These are phyloP conservation scores for Catostylus mosaicus DNA, from an alignment of 30 jellyfish, hydroid and myxozoan genomes.

Conservation along the genomic window DNA sequence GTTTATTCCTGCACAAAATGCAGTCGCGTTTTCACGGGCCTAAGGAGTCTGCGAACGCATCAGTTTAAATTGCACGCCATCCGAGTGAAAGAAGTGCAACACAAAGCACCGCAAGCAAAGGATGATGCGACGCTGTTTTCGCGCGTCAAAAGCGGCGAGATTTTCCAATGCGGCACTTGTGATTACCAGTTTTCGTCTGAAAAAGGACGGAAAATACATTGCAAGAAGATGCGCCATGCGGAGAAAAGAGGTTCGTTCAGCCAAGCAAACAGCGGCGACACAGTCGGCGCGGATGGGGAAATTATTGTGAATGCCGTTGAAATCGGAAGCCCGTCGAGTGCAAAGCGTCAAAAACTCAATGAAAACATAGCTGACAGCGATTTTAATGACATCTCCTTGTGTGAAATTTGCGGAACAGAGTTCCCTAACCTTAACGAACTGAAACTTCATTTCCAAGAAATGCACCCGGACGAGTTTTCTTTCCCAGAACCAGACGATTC, in stretches of 20 bases:
- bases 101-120: background rate
- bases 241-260: slow-evolving; percentile 30
- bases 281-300: background rate
- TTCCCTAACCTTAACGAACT: slow-evolving; percentile 47
- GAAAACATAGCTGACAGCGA: slow-evolving; percentile 5
- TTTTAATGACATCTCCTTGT: slow-evolving; percentile 44
- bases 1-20: slow-evolving; percentile 69
- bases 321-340: background rate
- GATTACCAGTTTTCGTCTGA: slow-evolving; percentile 69
- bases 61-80: slow-evolving; percentile 76
- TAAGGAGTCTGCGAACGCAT: slow-evolving; percentile 77
- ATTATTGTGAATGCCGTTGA: slow-evolving; percentile 9
- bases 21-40: slow-evolving; percentile 75
- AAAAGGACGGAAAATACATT: slow-evolving; percentile 67
- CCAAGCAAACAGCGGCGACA: background rate
- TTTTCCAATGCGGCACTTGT: slow-evolving; percentile 71
- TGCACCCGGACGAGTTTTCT: slow-evolving; percentile 73
- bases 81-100: slow-evolving; percentile 62
- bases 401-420: slow-evolving; percentile 65
- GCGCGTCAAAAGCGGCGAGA: slow-evolving; percentile 26
- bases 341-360: slow-evolving; percentile 21
- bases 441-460: slow-evolving; percentile 56
- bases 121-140: slow-evolving; percentile 29
- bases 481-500: slow-evolving; percentile 19
- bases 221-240: slow-evolving; percentile 71